Evolutionary conservation across 2,113 vertebrate species (phyloP), one percentile per base, ranked within the genome.

Genomic region (Sigmodon hispidus): DNA sequence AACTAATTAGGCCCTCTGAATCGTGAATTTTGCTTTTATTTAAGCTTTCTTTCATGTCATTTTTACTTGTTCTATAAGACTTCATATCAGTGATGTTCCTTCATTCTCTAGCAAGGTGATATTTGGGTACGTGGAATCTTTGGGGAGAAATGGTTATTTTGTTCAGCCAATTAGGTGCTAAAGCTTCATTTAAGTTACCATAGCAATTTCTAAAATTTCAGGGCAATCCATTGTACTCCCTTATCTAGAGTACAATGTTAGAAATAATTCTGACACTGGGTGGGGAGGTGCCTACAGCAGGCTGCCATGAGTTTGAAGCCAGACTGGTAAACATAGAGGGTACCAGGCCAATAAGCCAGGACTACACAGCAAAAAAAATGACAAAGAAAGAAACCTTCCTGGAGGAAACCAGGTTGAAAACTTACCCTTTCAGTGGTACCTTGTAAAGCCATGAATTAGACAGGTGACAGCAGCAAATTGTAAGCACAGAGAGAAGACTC

Each of bases 1-100:
- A 94, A 93, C 88, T 97, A 96, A 97, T 93, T 96, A 87, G 79
- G 69, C 52, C 50, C 70, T 52, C 45, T 90, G 7, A 10, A 87
- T 87, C 34, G 3, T 29, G 45, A 77, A 7, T 94, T 88, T 94
- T 89, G 85, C 75, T 94, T 91, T 79, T 81, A 81, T 90, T 83
- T 93, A 86, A 92, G 75, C 31, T 50, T 93, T 87, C 72, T 72
- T 87, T 81, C 24, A 45, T 94, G 76, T n/a, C 77, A 83, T 89
- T 93, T 95, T 65, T 88, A 57, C 87, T 92, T 97, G 40, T 85
- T 65, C 29, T 0, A 0, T 50, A 81, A 61, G 21, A 19, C 61
- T 88, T 72, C 8, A 63, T 94, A 22, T 40, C 73, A 79, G 3
- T 22, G 61, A 67, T 91, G 29, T 55, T 76, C 84, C 52, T 19